phyloP scores from a whole-genome alignment of 2,888 invertebrate genomes.

The Anaspis maculata region DNA sequence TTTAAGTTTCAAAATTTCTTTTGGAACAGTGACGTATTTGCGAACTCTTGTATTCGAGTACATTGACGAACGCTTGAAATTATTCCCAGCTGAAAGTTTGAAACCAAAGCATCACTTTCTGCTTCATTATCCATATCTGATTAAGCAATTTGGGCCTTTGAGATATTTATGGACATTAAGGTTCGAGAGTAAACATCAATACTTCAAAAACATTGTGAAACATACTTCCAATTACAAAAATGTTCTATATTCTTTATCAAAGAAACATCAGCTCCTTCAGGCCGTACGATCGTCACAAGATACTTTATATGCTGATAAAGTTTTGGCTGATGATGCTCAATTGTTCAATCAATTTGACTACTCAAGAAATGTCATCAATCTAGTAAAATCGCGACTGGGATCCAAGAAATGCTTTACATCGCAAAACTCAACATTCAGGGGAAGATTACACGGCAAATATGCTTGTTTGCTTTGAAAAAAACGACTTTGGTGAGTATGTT shows the following conservation, averaged over 20 bases:
- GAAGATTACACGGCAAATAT: too few species aligned
- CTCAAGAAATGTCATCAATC: constrained; percentile 3
- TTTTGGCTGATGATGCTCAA: background rate
- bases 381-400: too few species aligned
- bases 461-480: background rate
- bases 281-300: constrained; percentile 1
- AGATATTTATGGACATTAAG: constrained; percentile 16
- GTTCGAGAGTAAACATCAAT: constrained; percentile 20
- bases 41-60: background rate
- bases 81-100: constrained; percentile 9
- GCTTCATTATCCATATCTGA: constrained; percentile 19
- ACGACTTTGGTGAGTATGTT: background rate
- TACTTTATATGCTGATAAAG: background rate
- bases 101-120: constrained; percentile 22
- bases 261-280: constrained; percentile 13
- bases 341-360: background rate
- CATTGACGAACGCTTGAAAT: background rate
- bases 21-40: background rate
- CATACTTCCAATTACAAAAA: constrained; percentile 14
- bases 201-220: constrained; percentile 12
- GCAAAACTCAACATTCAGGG: too few species aligned
- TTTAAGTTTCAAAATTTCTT: background rate
- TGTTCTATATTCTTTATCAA: constrained; percentile 6
- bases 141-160: constrained; percentile 18
- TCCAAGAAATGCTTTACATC: too few species aligned